Conservation (phyloP, 2,888 invertebrate species). For the Limnephilus lunatus region DNA sequence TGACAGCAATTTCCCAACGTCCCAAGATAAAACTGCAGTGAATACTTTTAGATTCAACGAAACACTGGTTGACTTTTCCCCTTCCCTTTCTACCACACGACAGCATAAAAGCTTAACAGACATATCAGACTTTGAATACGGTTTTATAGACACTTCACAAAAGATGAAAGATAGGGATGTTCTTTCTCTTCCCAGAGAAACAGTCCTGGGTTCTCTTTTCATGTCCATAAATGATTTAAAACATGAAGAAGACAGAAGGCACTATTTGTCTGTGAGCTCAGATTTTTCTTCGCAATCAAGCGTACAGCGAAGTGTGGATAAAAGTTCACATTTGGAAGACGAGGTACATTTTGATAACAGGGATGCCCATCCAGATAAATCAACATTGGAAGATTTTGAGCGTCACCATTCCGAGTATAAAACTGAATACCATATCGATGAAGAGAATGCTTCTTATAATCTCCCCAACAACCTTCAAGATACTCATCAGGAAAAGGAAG, state of each 20-base stretch:
- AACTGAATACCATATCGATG: conserved; percentile 3
- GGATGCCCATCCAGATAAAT: neutral
- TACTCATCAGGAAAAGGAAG: conserved; percentile 18
- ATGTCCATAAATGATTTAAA: conserved; percentile 75
- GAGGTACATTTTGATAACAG: conserved; percentile 25
- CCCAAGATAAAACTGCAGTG: conserved; percentile 19
- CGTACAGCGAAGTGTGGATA: conserved; percentile 23
- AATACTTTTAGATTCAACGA: conserved; percentile 52
- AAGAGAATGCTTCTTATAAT: conserved; percentile 10
- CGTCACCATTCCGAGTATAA: conserved; percentile 17
- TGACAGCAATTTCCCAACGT: conserved; percentile 26
- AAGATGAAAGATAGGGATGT: conserved; percentile 35
- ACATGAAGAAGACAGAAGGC: conserved; percentile 35
- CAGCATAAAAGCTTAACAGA: conserved; percentile 52
- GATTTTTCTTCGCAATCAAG: conserved; percentile 57
- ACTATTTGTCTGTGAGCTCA: conserved; percentile 52
- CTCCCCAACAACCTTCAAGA: neutral
- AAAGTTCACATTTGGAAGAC: conserved; percentile 22
- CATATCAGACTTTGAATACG: conserved; percentile 18
- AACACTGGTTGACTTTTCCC: conserved; percentile 22
- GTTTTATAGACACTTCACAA: neutral
- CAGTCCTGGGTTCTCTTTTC: conserved; percentile 77
- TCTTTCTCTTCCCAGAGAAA: conserved; percentile 67
- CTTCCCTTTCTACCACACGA: conserved; percentile 23
- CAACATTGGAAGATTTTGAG: conserved; percentile 32